Evolutionary conservation across 2,113 vertebrate species (phyloP).

Genomic region (Uria aalge): DNA sequence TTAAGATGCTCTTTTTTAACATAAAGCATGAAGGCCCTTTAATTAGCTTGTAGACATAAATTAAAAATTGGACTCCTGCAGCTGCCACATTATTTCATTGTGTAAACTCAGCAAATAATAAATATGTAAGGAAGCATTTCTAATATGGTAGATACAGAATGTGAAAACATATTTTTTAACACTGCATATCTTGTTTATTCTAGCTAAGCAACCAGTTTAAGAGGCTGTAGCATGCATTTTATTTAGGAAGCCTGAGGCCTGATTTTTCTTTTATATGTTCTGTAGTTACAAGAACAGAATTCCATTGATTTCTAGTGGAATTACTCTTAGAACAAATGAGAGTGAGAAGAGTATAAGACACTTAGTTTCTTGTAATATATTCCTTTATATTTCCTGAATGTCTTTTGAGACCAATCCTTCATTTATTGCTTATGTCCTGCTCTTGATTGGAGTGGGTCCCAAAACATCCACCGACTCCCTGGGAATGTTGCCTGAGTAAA

Average conservation of each 20-base stretch:
- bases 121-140: background rate
- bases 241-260: background rate
- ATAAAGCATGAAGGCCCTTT: background rate
- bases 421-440: background rate
- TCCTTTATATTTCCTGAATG: background rate
- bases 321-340: background rate
- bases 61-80: background rate
- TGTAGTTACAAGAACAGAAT: background rate
- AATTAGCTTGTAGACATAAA: background rate
- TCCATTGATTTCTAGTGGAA: background rate
- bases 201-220: background rate
- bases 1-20: background rate
- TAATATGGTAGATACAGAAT: background rate
- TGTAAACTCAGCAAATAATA: background rate
- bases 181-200: background rate
- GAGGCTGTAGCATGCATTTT: background rate
- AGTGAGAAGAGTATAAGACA: background rate
- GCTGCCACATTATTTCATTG: background rate
- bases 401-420: background rate
- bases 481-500: background rate
- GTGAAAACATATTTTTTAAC: background rate
- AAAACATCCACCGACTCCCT: background rate
- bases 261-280: background rate
- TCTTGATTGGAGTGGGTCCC: background rate
- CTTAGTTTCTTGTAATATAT: background rate